Evolutionary conservation across 2,888 invertebrate genomes (phyloP), one percentile per base, ranked within the genome.

Genomic region (Cephus spinipes): DNA sequence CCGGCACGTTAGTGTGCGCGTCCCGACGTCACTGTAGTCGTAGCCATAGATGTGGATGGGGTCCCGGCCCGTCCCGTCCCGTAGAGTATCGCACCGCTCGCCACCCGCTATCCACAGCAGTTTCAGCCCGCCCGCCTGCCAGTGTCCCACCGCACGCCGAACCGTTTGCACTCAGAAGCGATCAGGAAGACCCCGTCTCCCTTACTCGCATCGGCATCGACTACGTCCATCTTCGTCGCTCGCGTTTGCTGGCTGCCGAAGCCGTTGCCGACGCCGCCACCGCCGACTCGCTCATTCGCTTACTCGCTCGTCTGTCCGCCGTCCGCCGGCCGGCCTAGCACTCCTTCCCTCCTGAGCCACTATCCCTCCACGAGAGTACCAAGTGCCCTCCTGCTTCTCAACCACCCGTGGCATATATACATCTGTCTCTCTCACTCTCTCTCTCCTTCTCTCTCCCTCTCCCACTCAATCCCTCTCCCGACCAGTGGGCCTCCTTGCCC

Each of bases 71-170:
- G 78, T 77, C 75, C 81, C 77, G 76, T 80, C 77, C 82, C 76
- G 80, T 78, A 73, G 74, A 68, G 76, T 77, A 76, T 80, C 79
- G 81, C 78, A 81, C 74, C 77, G 73, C 78, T 79, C 79, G 78
- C 76, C 81, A 78, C 79, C 81, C 80, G 81, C 82, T 83, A 79
- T 81, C 80, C 85, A 81, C 84, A 81, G 83, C 83, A 83, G 84
- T 82, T 83, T 83, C 86, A 84, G 85, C 82, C 85, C 71, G 71
- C 71, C 75, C 85, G 87, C 87, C 87, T 83, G 87, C 87, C 90
- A 91, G 91, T 90, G 90, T 91, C 90, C 91, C 90, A 90, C 89
- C 89, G 90, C 91, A 90, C 89, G 90, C 88, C 90, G 91, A 89
- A 88, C 89, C 89, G 91, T 90, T 89, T 90, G 89, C 90, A 87